Percentiles rank a stretch among this genome's conserved stretches.
Evolutionary conservation across 2,113 vertebrate genomes (phyloP).

Genomic region (Callaeas wilsoni): DNA sequence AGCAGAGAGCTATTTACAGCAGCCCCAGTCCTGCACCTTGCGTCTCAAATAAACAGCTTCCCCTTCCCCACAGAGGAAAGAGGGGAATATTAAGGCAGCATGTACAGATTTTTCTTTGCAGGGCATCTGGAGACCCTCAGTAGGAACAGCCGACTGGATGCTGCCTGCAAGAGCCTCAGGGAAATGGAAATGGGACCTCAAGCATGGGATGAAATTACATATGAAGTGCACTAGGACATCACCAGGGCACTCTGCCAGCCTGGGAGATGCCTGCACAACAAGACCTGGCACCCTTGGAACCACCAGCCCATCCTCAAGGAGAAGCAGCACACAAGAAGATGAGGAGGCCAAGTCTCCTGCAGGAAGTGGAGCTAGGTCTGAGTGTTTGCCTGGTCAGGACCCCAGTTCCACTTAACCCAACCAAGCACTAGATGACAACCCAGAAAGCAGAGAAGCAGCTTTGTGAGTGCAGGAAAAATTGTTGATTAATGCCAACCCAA

Average conservation of each 20-base stretch:
- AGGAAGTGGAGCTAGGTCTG: background rate
- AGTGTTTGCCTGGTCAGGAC: background rate
- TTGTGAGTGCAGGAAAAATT: background rate
- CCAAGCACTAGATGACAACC: background rate
- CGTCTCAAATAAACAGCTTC: background rate
- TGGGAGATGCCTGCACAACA: background rate
- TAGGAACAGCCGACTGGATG: background rate
- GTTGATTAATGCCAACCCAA: background rate
- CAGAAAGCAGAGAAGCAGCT: background rate
- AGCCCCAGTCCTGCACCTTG: background rate
- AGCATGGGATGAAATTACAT: background rate
- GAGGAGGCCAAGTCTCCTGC: background rate
- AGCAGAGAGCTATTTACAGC: conserved; percentile 23
- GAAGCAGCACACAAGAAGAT: background rate
- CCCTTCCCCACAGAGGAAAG: background rate
- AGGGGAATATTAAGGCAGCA: background rate
- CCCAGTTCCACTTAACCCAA: background rate
- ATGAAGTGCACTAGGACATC: background rate
- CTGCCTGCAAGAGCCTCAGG: background rate
- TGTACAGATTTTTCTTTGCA: background rate
- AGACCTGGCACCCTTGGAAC: background rate
- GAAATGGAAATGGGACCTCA: background rate
- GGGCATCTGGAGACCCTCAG: background rate
- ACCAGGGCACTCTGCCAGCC: background rate
- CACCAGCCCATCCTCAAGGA: background rate